Percentiles rank a stretch among this genome's conserved stretches.
Evolutionary conservation across 2,888 invertebrate genomes (phyloP).

Genomic region (Podabrus alpinus): DNA sequence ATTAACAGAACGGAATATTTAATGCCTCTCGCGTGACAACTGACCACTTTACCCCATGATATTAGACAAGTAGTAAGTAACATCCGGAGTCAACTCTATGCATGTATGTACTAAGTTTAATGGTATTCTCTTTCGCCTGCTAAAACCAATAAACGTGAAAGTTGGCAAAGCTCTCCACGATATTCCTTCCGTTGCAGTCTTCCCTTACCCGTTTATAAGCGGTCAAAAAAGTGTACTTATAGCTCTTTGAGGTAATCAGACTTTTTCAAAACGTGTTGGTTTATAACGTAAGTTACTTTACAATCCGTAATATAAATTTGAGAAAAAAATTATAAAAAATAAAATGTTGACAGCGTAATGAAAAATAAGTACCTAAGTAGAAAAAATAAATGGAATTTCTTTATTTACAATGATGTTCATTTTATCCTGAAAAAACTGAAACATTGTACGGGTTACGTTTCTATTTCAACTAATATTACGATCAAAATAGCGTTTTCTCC

Average conservation of each 20-base stretch:
- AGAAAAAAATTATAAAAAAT: neutral
- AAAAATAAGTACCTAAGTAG: constrained; percentile 7
- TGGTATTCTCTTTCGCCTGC: constrained; percentile 12
- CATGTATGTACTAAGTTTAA: constrained; percentile 9
- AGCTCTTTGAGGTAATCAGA: constrained; percentile 16
- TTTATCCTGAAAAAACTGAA: constrained; percentile 16
- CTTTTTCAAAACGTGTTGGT: constrained; percentile 10
- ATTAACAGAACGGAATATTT: neutral
- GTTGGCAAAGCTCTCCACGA: constrained; percentile 32
- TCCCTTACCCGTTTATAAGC: constrained; percentile 26
- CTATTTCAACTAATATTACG: constrained; percentile 36
- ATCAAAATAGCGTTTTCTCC: constrained; percentile 37
- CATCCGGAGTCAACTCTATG: neutral
- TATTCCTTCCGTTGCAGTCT: constrained; percentile 31
- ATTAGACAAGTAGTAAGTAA: neutral
- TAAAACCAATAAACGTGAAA: constrained; percentile 35
- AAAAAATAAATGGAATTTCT: constrained; percentile 19
- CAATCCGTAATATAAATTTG: neutral
- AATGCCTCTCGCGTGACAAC: constrained; percentile 1
- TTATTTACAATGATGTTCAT: constrained; percentile 1
- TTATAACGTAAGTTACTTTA: constrained; percentile 7
- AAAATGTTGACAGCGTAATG: constrained; percentile 10
- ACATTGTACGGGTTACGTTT: constrained; percentile 17
- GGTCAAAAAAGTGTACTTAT: constrained; percentile 16
- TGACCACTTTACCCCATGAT: neutral